phyloP scores from a whole-genome alignment of 2,113 vertebrate species.

The Tyrannus savana region DNA sequence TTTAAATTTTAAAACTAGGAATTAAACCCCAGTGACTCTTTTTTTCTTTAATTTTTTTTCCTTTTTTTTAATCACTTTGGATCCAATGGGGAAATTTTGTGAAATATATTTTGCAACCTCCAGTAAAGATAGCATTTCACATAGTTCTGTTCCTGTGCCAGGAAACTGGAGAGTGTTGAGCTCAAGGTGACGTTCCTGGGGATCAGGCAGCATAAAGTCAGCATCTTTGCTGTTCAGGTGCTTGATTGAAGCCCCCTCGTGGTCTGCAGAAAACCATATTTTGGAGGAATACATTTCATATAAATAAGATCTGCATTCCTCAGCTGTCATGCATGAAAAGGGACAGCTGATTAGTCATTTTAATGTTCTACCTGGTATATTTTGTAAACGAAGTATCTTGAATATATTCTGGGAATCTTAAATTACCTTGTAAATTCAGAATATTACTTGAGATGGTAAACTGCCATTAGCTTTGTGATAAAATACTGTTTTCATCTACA shows the following conservation, averaged over 20 bases:
- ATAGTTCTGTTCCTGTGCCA: not conserved
- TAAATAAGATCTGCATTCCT: not conserved
- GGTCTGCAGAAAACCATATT: not conserved
- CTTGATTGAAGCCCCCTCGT: not conserved
- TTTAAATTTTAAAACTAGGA: not conserved
- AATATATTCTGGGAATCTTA: not conserved
- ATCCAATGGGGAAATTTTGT: not conserved
- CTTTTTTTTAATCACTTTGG: not conserved
- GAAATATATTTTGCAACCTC: not conserved
- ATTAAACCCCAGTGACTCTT: not conserved
- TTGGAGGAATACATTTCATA: not conserved
- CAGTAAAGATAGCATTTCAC: not conserved
- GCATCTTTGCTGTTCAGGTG: not conserved
- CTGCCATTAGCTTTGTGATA: not conserved
- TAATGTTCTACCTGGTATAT: not conserved
- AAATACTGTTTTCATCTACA: not conserved
- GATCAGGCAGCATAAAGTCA: not conserved
- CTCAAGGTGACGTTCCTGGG: accelerated
- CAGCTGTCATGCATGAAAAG: not conserved
- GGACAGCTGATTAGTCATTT: not conserved
- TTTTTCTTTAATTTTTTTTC: not conserved
- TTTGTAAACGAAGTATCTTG: not conserved
- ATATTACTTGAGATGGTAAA: not conserved
- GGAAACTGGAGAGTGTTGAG: not conserved
- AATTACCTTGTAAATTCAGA: not conserved